phyloP scores from a whole-genome alignment of 2,113 vertebrate species.

The Triplophysa siluroides region DNA sequence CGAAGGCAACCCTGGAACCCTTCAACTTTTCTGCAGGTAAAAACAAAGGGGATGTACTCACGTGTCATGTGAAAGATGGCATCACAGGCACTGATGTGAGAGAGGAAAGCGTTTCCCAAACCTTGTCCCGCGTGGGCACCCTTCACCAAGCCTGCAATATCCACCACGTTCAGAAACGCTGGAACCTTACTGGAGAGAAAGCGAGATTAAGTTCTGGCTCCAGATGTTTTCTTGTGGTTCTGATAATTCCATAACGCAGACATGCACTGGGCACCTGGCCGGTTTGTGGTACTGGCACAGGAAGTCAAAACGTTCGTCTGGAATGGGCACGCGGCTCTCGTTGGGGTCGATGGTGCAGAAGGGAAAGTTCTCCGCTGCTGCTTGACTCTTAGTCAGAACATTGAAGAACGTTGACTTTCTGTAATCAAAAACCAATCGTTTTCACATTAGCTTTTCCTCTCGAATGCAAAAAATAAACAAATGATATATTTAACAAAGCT shows the following conservation, averaged over 20 bases:
- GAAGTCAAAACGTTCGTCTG: slow-evolving; percentile 93
- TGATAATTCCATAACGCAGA: background rate
- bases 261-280: slow-evolving; percentile 77
- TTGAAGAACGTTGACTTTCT: slow-evolving; percentile 99
- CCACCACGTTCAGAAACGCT: slow-evolving; percentile 95
- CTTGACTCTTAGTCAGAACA: slow-evolving; percentile 96
- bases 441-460: background rate
- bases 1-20: background rate
- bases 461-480: background rate
- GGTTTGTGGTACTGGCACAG: slow-evolving; percentile 96
- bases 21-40: too few species aligned
- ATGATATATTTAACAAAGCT: too few species aligned
- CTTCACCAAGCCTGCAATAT: slow-evolving; percentile 98
- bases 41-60: slow-evolving; percentile 69
- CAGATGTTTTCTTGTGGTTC: background rate
- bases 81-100: slow-evolving; percentile 97
- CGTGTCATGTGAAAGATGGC: slow-evolving; percentile 96
- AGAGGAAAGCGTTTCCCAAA: slow-evolving; percentile 96
- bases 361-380: slow-evolving; percentile 94
- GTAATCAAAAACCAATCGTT: background rate
- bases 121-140: slow-evolving; percentile 95
- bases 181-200: slow-evolving; percentile 88
- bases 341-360: slow-evolving; percentile 99
- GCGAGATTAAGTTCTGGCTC: background rate
- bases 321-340: slow-evolving; percentile 95